Percentiles rank a stretch among this genome's conserved stretches.
These are phyloP conservation scores for Dendrolimus kikuchii DNA, from an alignment of 1,140 invertebrate species.

Conservation along the genomic window DNA sequence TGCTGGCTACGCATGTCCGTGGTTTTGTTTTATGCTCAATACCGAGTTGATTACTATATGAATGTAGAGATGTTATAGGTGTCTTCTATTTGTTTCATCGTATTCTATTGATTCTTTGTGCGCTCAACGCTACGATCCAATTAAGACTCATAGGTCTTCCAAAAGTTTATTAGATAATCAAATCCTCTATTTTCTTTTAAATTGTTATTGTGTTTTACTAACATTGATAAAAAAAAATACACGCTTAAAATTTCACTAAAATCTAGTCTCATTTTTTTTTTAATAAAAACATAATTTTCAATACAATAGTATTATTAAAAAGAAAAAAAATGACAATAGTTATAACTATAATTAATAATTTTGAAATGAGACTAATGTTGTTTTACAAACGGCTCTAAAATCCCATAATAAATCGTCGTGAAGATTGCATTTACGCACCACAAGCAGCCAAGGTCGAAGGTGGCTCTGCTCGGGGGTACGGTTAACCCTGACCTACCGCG, in stretches of 20 bases:
- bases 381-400: too few species aligned
- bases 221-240: too few species aligned
- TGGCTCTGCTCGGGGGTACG: slow-evolving; percentile 51
- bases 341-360: too few species aligned
- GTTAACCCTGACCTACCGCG: slow-evolving; percentile 67
- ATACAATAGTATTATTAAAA: too few species aligned
- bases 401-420: slow-evolving; percentile 1
- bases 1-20: slow-evolving; percentile 61
- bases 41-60: neutral
- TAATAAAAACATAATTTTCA: too few species aligned
- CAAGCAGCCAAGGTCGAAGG: slow-evolving; percentile 60
- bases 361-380: too few species aligned
- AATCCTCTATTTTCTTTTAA: too few species aligned
- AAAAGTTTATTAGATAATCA: neutral
- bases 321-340: too few species aligned
- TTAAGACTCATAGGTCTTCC: neutral
- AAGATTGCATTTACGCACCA: slow-evolving; percentile 43
- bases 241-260: too few species aligned
- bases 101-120: neutral
- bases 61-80: neutral
- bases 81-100: neutral
- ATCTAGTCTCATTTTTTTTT: too few species aligned
- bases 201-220: too few species aligned
- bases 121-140: neutral
- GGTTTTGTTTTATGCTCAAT: slow-evolving; percentile 25